phyloP scores from a whole-genome alignment of 2,888 invertebrate genomes.

The Podabrus alpinus region DNA sequence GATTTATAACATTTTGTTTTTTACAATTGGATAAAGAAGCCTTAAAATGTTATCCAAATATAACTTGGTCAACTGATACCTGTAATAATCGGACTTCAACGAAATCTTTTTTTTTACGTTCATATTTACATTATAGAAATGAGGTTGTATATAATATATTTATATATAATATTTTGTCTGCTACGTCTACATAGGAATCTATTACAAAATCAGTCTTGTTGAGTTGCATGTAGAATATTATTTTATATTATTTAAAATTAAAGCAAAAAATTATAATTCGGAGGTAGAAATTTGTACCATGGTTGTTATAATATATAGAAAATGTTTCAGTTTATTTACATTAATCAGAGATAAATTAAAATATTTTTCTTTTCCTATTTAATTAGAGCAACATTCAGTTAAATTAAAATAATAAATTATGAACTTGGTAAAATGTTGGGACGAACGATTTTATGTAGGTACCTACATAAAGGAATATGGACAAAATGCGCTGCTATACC shows the following conservation, averaged over 20 bases:
- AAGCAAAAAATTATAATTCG: slow-evolving; percentile 40
- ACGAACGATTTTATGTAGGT: slow-evolving; percentile 9
- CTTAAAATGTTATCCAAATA: background rate
- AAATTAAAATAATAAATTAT: background rate
- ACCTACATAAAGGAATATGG: background rate
- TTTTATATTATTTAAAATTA: slow-evolving; percentile 24
- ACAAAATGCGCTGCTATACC: background rate
- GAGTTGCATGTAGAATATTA: slow-evolving; percentile 37
- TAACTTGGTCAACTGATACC: slow-evolving; percentile 20
- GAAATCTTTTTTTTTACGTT: slow-evolving; percentile 6
- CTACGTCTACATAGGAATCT: slow-evolving; percentile 46
- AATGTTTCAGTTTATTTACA: slow-evolving; percentile 15
- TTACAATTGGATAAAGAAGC: background rate
- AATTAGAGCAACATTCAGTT: background rate
- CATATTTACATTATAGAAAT: slow-evolving; percentile 22
- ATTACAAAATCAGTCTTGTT: slow-evolving; percentile 58
- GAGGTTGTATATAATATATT: slow-evolving; percentile 32
- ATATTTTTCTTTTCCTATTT: background rate
- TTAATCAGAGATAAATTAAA: background rate
- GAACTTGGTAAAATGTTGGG: slow-evolving; percentile 12
- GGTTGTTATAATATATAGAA: slow-evolving; percentile 25
- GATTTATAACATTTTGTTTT: background rate
- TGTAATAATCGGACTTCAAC: slow-evolving; percentile 18
- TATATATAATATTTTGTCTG: slow-evolving; percentile 21
- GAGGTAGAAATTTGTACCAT: slow-evolving; percentile 48